Conservation (phyloP, 1,140 invertebrate species). For the Platorchestia sp. region DNA sequence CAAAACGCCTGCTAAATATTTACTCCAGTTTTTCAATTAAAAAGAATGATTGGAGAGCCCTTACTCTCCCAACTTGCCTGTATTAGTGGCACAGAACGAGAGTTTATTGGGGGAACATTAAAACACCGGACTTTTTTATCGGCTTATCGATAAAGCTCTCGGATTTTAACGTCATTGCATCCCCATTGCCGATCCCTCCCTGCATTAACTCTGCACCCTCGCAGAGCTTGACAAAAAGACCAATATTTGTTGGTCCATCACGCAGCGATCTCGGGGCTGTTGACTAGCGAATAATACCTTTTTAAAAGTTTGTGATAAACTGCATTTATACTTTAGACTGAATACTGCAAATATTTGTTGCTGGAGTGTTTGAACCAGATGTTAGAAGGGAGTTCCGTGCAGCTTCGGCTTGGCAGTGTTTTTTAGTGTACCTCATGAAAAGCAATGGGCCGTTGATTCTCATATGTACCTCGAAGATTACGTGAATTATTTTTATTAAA, state of each 20-base stretch:
- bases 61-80: not conserved
- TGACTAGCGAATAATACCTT: not conserved
- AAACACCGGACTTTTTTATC: not conserved
- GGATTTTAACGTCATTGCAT: not conserved
- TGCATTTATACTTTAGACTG: too few species aligned
- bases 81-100: not conserved
- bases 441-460: too few species aligned
- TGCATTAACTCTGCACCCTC: not conserved
- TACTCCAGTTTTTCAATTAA: not conserved
- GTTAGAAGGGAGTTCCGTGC: too few species aligned
- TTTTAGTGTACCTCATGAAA: too few species aligned
- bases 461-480: too few species aligned
- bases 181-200: not conserved
- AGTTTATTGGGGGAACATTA: not conserved
- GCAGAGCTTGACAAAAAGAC: not conserved
- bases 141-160: not conserved
- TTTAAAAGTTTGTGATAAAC: not conserved
- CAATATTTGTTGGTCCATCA: not conserved
- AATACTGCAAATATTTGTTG: too few species aligned
- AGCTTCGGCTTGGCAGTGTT: too few species aligned
- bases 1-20: not conserved
- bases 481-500: too few species aligned
- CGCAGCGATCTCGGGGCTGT: not conserved
- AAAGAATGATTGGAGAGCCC: not conserved
- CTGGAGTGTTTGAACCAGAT: too few species aligned